phyloP scores from a whole-genome alignment of 2,888 invertebrate species.

The Eurois occulta region DNA sequence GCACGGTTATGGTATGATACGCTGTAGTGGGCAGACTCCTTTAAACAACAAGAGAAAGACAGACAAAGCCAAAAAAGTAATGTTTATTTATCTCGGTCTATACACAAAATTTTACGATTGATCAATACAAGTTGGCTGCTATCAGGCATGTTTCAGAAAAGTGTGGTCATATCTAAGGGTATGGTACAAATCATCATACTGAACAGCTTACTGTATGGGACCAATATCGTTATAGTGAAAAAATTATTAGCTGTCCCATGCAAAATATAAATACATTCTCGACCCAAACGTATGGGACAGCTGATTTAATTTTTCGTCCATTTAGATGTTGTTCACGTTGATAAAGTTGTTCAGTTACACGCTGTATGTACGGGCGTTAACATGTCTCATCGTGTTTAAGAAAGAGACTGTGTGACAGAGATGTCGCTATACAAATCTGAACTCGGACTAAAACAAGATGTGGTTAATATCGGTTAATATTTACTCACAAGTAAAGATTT shows the following conservation, averaged over 20 bases:
- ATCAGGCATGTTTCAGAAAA: not conserved
- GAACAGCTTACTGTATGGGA: not conserved
- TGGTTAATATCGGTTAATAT: too few species aligned
- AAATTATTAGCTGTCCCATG: not conserved
- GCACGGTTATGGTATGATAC: not conserved
- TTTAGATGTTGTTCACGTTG: not conserved
- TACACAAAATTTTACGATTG: not conserved
- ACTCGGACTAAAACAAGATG: not conserved
- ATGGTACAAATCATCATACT: not conserved
- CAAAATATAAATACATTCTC: not conserved
- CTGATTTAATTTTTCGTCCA: not conserved
- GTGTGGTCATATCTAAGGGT: not conserved
- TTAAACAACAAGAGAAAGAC: not conserved
- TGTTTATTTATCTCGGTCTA: not conserved
- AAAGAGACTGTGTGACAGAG: not conserved
- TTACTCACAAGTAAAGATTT: constrained; percentile 11
- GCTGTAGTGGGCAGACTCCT: not conserved
- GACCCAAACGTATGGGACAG: not conserved
- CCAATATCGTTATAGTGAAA: not conserved
- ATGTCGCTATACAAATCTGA: not conserved
- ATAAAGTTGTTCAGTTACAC: not conserved
- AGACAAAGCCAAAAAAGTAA: not conserved
- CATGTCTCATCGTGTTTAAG: not conserved
- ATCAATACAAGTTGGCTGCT: constrained; percentile 6
- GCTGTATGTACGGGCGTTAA: not conserved